A percentile compares a stretch with the other conserved stretches of the same genome.
phyloP scores from a whole-genome alignment of 2,797 vertebrate genomes.

The Falco peregrinus region DNA sequence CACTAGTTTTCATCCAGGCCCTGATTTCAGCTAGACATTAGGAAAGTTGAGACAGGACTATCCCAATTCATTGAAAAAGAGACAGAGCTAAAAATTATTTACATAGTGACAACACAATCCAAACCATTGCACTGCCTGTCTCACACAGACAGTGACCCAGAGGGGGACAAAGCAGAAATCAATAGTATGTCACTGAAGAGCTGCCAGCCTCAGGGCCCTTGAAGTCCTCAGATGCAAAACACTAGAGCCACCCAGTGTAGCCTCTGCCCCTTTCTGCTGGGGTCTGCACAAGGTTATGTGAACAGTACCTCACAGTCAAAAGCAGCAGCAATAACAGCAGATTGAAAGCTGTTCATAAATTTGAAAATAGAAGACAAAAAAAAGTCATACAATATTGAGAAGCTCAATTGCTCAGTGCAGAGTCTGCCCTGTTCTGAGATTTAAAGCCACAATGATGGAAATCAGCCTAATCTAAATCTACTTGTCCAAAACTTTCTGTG shows the following conservation, averaged over 20 bases:
- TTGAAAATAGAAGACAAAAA: background rate
- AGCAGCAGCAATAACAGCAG: background rate
- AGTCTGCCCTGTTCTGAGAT: background rate
- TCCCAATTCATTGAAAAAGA: constrained; percentile 14
- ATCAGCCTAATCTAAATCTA: background rate
- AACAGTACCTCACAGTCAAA: background rate
- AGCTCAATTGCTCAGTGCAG: background rate
- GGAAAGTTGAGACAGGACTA: constrained; percentile 1
- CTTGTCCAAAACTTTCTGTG: background rate
- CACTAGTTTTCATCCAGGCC: constrained; percentile 38
- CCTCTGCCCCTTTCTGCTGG: background rate
- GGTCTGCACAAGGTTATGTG: background rate
- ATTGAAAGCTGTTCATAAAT: background rate
- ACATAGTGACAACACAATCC: background rate
- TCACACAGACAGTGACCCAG: background rate
- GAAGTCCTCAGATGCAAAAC: background rate
- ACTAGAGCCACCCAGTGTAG: background rate
- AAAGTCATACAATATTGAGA: background rate
- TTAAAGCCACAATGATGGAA: background rate
- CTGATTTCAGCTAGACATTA: constrained; percentile 33
- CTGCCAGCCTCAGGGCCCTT: background rate
- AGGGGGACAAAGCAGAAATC: background rate
- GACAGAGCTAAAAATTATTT: constrained; percentile 27
- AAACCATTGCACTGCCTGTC: background rate
- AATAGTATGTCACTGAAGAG: background rate